Evolutionary conservation across 2,888 invertebrate species (phyloP), one percentile per base, ranked within the genome.

Genomic region (Machimus atricapillus): DNA sequence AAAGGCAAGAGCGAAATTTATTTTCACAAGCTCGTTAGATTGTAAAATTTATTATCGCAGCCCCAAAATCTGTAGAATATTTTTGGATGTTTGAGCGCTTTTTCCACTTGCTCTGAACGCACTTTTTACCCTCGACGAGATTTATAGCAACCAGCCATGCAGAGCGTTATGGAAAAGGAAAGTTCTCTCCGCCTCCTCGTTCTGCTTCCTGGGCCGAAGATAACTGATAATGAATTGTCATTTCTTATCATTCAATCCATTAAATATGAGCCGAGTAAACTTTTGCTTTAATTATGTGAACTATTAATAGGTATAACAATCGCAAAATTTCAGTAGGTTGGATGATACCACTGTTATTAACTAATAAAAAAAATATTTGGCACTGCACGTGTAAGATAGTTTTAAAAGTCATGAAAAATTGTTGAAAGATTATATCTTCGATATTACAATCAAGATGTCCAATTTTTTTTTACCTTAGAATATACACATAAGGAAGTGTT

Each of bases 161-260:
- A 77, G 34, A 77, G 43, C 43, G 23, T 78, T 43, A 19, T 43
- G 40, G 78, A 43, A 23, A 12, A 78, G 40, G n/a, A 12, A 37
- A 19, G n/a, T 19, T 23, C 66, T 43, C 14, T n/a, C 16, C 40
- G 23, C 40, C 43, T 43, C 19, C 27, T 7, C 19, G 37, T 78
- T 78, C 14, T 40, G 46, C 23, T 66, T 66, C 14, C 66, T 23
- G 43, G 43, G n/a, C 78, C 40, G n/a, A 76, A 40, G 78, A 78
- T 78, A 78, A 78, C 78, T 78, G 78, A 78, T 78, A 78, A 78
- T 46, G 78, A 78, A 78, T 78, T 78, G 78, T 78, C 78, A 78
- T 78, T 78, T 78, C 78, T 78, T 78, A 78, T 78, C 78, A 40
- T 40, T 19, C 43, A 78, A 78, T 78, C 46, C 40, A 78, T 78